phyloP scores from a whole-genome alignment of 2,888 invertebrate genomes.

The Ornithoptera alexandrae region DNA sequence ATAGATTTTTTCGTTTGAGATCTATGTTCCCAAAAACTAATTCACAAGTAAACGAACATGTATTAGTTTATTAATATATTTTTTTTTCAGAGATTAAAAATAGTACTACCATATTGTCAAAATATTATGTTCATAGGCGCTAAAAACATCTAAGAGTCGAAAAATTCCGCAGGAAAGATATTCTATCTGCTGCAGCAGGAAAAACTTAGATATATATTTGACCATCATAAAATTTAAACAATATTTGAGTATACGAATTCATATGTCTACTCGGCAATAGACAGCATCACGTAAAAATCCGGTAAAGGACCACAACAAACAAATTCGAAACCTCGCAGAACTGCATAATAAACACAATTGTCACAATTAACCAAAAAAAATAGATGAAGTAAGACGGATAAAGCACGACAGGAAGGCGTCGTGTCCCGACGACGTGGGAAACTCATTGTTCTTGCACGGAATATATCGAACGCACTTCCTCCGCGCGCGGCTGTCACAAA shows the following conservation, averaged over 20 bases:
- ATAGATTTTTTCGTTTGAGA: too few relatives aligned
- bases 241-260: neutral
- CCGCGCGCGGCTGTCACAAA: slow-evolving; percentile 33
- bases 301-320: neutral
- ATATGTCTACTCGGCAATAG: neutral
- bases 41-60: too few relatives aligned
- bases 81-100: too few relatives aligned
- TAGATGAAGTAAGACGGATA: slow-evolving; percentile 26
- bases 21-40: too few relatives aligned
- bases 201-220: too few relatives aligned
- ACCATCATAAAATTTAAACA: neutral
- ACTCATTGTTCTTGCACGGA: slow-evolving; percentile 49
- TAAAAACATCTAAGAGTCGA: too few relatives aligned
- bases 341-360: neutral
- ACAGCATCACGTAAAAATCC: neutral
- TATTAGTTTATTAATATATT: too few relatives aligned
- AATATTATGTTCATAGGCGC: too few relatives aligned
- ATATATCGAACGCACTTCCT: slow-evolving; percentile 51
- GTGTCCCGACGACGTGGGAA: slow-evolving; percentile 46
- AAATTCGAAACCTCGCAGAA: neutral
- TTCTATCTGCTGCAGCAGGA: too few relatives aligned
- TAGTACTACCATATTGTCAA: too few relatives aligned
- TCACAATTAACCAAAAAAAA: slow-evolving; percentile 16
- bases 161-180: too few relatives aligned
- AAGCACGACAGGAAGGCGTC: slow-evolving; percentile 38